Conservation (phyloP, 2,888 invertebrate species). For the Cerceris ruficornis region DNA sequence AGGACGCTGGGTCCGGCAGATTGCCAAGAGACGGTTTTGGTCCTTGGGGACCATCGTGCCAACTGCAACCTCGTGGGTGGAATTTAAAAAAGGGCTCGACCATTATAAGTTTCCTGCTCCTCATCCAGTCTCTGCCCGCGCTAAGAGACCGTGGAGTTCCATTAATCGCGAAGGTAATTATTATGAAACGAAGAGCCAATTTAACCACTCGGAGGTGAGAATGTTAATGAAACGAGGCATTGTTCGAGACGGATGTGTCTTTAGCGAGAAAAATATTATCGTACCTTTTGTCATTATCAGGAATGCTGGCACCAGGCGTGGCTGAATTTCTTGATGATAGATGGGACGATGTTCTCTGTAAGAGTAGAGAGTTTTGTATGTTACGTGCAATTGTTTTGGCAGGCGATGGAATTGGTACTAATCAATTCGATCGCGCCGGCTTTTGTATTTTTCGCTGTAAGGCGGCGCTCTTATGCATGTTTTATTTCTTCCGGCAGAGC, state of each 20-base stretch:
- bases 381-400: no score
- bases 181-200: constrained; percentile 52
- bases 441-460: no score
- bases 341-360: no score
- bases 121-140: constrained; percentile 43
- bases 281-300: background rate
- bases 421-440: no score
- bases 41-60: constrained; percentile 73
- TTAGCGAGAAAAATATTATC: background rate
- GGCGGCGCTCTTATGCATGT: no score
- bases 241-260: constrained; percentile 17
- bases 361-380: no score
- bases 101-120: constrained; percentile 68
- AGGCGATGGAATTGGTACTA: no score
- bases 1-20: constrained; percentile 70
- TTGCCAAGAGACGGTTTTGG: constrained; percentile 75
- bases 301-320: background rate
- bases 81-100: constrained; percentile 70
- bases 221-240: constrained; percentile 47
- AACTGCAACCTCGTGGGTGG: constrained; percentile 72
- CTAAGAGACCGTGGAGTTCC: constrained; percentile 43
- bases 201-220: constrained; percentile 39
- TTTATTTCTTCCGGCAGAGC: no score
- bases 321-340: background rate
- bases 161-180: constrained; percentile 66